These are phyloP conservation scores for Pristionchus mayeri DNA, from an alignment of 2,888 invertebrate genomes.

Conservation along the genomic window DNA sequence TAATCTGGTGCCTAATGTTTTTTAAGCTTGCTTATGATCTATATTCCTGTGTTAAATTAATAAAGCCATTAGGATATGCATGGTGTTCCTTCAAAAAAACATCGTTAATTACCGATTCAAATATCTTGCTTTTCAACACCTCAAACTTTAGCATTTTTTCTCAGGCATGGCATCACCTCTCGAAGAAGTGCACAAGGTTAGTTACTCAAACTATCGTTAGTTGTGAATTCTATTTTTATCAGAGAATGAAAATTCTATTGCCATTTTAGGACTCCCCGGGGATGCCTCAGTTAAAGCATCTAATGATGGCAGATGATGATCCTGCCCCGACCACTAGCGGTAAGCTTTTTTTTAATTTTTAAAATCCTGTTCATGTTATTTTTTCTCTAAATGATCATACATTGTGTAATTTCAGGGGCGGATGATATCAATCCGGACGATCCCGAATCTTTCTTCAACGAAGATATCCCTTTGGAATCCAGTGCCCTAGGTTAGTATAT, in stretches of 20 bases:
- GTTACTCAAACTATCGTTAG: background rate
- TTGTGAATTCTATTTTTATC: too few species aligned
- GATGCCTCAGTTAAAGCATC: conserved; percentile 47
- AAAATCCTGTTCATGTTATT: background rate
- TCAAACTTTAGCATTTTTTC: too few species aligned
- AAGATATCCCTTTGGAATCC: conserved; percentile 27
- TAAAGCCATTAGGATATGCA: too few species aligned
- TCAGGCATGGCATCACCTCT: background rate
- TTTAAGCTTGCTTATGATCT: too few species aligned
- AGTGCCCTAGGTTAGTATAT: conserved; percentile 24
- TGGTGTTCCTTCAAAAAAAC: too few species aligned
- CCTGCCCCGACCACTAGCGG: background rate
- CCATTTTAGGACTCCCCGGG: conserved; percentile 23
- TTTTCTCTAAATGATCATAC: too few species aligned
- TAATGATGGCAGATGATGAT: conserved; percentile 45
- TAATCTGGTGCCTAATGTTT: too few species aligned
- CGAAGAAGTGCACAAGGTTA: background rate
- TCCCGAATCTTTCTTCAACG: conserved; percentile 45
- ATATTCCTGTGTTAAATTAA: too few species aligned
- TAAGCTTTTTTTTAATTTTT: background rate
- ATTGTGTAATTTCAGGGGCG: too few species aligned
- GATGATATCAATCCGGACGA: conserved; percentile 39
- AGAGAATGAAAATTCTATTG: too few species aligned
- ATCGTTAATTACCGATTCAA: background rate
- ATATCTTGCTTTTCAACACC: background rate